Base-by-base conservation (phyloP, 2,797 vertebrate species). In the Chanos chanos region DNA sequence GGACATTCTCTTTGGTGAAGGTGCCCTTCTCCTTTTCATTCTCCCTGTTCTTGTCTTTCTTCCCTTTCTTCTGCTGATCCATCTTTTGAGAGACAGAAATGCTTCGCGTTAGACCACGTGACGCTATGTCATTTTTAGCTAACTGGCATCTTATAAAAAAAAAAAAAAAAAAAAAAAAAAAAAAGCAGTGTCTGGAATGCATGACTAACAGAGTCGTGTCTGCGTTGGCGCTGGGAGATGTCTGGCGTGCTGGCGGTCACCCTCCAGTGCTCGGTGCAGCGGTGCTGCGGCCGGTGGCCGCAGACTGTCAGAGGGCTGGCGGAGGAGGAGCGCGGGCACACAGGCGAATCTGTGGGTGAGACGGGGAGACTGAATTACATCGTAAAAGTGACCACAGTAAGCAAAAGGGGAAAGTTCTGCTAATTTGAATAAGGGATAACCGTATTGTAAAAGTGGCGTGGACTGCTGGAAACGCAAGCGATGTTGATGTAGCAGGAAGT, bases 1-100 rank as follows among this genome's bases (percentile, higher is more conserved):
- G 79, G 71, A 89, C 87, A 66, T 90, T 94, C 62, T 96, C 93
- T 1, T 93, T 92, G 52, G 84, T 86, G 58, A 98, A 86, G 56
- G 93, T 91, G 0, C 79, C 94, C 77, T 92, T 97, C 79, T 98
- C 96, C 75, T 94, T 96, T 74, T 94, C 93, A 0, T 98, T 99
- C 78, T 98, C 94, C 56, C 94, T 79, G 37, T 99, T 95, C 70
- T 99, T 99, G 81, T 98, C 95, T 66, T 90, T 95, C 85, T 98
- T 99, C 76, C 96, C 94, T 72, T 97, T 97, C 79, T 92, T 97
- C 77, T 89, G 92, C 83, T 94, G 89, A 55, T 87, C 87, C 72
- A 89, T 79, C 89, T 91, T 77, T 8, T 1, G 30, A 54, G 4
- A 60, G 60, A 53, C 10, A 56, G 22, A 33, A 5, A 44, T 30